Percentiles rank a stretch among this genome's conserved stretches.
phyloP scores from a whole-genome alignment of 2,888 invertebrate species.

The Matsumyia berberina region DNA sequence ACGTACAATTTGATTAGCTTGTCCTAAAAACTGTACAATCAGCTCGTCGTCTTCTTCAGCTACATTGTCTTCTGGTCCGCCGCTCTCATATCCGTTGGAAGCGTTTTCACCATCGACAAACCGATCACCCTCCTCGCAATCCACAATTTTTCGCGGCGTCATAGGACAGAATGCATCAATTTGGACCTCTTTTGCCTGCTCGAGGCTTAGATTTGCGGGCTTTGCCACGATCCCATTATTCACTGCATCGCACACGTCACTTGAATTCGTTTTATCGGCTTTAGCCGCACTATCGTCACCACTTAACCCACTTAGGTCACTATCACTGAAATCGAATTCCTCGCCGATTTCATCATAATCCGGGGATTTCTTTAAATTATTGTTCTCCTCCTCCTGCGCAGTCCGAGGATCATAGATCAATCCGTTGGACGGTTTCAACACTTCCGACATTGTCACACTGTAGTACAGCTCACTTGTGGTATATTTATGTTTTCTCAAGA shows the following conservation, averaged over 20 bases:
- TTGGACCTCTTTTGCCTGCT: slow-evolving; percentile 39
- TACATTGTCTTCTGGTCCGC: slow-evolving; percentile 76
- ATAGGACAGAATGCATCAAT: slow-evolving; percentile 76
- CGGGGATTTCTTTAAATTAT: slow-evolving; percentile 54
- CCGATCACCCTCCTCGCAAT: slow-evolving; percentile 60
- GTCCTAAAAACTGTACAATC: slow-evolving; percentile 82
- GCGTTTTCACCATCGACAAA: slow-evolving; percentile 30
- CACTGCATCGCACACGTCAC: slow-evolving; percentile 40
- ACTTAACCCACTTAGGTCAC: slow-evolving; percentile 79
- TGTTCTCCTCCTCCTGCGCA: slow-evolving; percentile 43
- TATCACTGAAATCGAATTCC: slow-evolving; percentile 81
- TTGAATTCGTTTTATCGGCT: slow-evolving; percentile 34
- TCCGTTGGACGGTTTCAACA: slow-evolving; percentile 63
- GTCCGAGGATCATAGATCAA: slow-evolving; percentile 61
- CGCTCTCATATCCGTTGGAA: slow-evolving; percentile 62
- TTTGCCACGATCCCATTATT: slow-evolving; percentile 42
- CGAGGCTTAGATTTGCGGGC: slow-evolving; percentile 49
- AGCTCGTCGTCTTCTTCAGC: slow-evolving; percentile 80
- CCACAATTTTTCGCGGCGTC: slow-evolving; percentile 77
- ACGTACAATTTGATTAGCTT: slow-evolving; percentile 82
- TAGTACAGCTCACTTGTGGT: slow-evolving; percentile 10
- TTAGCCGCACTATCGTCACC: slow-evolving; percentile 58
- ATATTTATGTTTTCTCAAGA: slow-evolving; percentile 28
- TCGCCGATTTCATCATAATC: slow-evolving; percentile 80
- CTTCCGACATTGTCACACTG: slow-evolving; percentile 66